Conservation (phyloP, 2,888 invertebrate genomes). For the Ophion obscuratus region DNA sequence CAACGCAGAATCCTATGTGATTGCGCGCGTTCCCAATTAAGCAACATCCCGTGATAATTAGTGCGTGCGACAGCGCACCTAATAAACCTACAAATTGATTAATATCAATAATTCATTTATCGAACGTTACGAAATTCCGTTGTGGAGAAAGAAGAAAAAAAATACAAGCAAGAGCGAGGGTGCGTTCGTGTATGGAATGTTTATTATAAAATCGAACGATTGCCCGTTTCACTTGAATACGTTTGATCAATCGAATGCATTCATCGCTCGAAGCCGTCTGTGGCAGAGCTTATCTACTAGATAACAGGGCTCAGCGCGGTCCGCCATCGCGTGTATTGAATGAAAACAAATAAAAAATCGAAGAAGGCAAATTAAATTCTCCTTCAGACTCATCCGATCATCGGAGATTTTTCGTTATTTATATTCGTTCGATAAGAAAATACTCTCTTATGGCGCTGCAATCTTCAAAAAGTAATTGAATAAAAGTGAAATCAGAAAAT, state of each 20-base stretch:
- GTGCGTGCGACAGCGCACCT: background rate
- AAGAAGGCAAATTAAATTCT: background rate
- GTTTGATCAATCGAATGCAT: conserved; percentile 12
- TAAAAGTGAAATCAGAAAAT: background rate
- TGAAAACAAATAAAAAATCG: background rate
- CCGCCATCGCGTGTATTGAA: background rate
- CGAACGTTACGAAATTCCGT: background rate
- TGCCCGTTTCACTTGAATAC: background rate
- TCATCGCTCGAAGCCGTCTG: background rate
- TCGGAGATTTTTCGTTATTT: background rate
- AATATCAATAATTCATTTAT: conserved; percentile 15
- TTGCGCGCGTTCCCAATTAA: conserved; percentile 34
- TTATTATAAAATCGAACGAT: conserved; percentile 1
- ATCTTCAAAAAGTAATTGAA: background rate
- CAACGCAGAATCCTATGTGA: conserved; percentile 8
- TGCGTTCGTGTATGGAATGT: background rate
- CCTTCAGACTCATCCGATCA: background rate
- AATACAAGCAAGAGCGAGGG: background rate
- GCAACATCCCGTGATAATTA: background rate
- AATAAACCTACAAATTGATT: conserved; percentile 6
- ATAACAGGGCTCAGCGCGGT: background rate
- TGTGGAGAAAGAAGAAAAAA: background rate
- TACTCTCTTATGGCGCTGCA: background rate
- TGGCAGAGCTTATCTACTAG: background rate
- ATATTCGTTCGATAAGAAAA: background rate